Percentiles rank a stretch among this genome's conserved stretches.
These are phyloP conservation scores for Stichodactyla helianthus DNA, from an alignment of 64 coral and sea anemone species.

Conservation along the genomic window DNA sequence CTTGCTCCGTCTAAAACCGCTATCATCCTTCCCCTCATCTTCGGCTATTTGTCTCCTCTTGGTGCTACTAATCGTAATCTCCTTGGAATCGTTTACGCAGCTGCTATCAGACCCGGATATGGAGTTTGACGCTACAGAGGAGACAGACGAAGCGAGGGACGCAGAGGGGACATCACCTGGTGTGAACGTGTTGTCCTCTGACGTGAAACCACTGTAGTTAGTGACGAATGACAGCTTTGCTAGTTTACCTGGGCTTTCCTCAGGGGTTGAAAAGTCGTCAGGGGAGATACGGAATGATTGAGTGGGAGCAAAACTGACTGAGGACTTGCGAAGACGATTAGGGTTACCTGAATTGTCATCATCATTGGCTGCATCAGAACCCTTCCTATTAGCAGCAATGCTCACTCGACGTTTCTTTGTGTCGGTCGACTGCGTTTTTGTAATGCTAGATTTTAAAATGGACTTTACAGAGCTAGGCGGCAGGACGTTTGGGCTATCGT, in stretches of 20 bases:
- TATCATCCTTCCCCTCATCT: background rate
- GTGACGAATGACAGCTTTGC: constrained; percentile 48
- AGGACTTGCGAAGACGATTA: constrained; percentile 43
- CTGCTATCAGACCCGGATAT: background rate
- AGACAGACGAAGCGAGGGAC: background rate
- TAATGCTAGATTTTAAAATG: constrained; percentile 68
- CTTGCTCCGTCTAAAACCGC: constrained; percentile 46
- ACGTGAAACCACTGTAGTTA: constrained; percentile 7
- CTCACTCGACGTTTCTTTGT: constrained; percentile 54
- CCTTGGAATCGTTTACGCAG: constrained; percentile 23
- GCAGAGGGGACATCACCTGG: background rate
- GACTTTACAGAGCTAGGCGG: constrained; percentile 50
- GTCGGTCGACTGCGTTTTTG: constrained; percentile 2
- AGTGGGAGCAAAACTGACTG: constrained; percentile 69
- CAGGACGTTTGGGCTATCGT: background rate
- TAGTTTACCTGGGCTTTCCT: background rate
- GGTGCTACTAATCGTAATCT: constrained; percentile 32
- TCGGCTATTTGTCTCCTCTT: background rate
- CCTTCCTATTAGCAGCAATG: constrained; percentile 5
- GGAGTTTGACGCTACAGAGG: constrained; percentile 2
- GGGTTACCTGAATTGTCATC: background rate
- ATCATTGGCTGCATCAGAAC: too few species aligned
- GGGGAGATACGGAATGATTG: constrained; percentile 29
- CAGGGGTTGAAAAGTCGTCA: constrained; percentile 8
- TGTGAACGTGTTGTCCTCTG: constrained; percentile 39